Evolutionary conservation across 2,888 invertebrate species (phyloP).

Genomic region (Arge pagana): DNA sequence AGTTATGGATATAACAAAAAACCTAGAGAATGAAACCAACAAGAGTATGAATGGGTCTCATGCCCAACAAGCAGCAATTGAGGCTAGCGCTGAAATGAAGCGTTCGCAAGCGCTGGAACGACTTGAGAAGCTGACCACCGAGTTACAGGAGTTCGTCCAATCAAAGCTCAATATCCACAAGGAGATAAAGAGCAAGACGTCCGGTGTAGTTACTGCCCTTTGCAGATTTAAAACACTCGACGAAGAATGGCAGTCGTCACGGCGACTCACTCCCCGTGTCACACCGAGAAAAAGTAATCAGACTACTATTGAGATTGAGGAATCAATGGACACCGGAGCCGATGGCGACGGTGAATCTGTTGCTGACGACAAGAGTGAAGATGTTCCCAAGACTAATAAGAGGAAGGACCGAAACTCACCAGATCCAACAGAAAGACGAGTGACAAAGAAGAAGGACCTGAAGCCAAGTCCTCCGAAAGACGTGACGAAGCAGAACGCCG

Average conservation of each 20-base stretch:
- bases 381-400: constrained; percentile 10
- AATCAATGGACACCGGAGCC: not conserved
- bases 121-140: constrained; percentile 10
- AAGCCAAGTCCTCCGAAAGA: not conserved
- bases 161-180: constrained; percentile 8
- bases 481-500: too few species aligned
- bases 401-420: not conserved
- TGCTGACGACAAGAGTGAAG: not conserved
- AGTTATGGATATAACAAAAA: not conserved
- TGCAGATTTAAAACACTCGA: not conserved
- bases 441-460: not conserved
- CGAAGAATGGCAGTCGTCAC: constrained; percentile 5
- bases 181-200: constrained; percentile 11
- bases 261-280: not conserved
- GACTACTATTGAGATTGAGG: too few species aligned
- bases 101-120: constrained; percentile 5
- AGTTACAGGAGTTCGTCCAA: constrained; percentile 5
- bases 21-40: not conserved
- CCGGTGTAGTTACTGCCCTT: constrained; percentile 2
- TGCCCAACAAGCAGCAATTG: constrained; percentile 8
- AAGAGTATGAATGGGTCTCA: constrained; percentile 11
- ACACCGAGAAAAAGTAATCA: not conserved
- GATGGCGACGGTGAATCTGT: not conserved
- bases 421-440: not conserved
- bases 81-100: constrained; percentile 10